phyloP scores from a whole-genome alignment of 1,140 invertebrate species.

The Neotoxoptera formosana region DNA sequence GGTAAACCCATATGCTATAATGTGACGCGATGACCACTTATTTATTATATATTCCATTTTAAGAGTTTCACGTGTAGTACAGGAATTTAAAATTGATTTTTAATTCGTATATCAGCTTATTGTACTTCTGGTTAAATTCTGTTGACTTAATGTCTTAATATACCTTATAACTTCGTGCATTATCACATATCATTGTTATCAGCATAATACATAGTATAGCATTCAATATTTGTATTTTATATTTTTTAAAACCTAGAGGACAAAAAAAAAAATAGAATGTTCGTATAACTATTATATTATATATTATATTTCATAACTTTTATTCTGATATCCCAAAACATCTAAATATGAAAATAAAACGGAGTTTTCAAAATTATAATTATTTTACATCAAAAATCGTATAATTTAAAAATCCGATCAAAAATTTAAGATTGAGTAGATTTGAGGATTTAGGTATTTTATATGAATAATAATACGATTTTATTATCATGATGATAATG shows the following conservation, averaged over 20 bases:
- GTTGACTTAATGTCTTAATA: neutral
- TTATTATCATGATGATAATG: neutral
- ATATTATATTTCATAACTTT: no score
- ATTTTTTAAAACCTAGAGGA: neutral
- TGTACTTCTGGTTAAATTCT: neutral
- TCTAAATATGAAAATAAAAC: no score
- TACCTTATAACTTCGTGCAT: neutral
- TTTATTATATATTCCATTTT: neutral
- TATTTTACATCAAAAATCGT: no score
- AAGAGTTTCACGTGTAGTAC: neutral
- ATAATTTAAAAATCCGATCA: no score
- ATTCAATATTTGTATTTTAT: no score
- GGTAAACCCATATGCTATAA: neutral
- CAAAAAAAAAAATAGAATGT: neutral
- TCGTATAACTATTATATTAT: no score
- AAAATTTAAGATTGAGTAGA: neutral
- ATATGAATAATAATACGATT: neutral
- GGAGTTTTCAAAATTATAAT: no score
- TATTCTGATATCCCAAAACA: no score
- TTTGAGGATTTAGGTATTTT: neutral
- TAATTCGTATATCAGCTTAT: neutral
- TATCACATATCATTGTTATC: neutral
- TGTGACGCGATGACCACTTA: no score
- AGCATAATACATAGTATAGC: neutral
- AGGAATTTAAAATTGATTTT: neutral